Conservation (phyloP, 2,888 invertebrate species). For the Acanthacorydalis orientalis region DNA sequence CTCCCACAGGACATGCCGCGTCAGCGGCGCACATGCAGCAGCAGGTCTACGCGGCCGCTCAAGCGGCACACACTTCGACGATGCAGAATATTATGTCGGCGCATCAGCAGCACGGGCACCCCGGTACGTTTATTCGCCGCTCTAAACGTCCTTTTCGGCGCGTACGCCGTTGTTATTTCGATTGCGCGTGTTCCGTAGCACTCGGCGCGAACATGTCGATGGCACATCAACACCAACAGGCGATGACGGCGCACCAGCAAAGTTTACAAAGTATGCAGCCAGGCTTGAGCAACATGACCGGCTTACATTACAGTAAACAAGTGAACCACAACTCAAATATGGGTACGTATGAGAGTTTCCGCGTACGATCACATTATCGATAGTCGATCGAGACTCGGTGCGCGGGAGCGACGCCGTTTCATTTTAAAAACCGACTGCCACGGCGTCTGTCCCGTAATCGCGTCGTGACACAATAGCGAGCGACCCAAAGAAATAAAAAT, state of each 20-base stretch:
- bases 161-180: too few species aligned
- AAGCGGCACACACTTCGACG: not conserved
- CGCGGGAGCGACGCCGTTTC: not conserved
- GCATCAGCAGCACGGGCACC: not conserved
- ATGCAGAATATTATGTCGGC: not conserved
- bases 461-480: too few species aligned
- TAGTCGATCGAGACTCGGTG: too few species aligned
- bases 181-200: not conserved
- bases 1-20: not conserved
- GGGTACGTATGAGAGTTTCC: not conserved
- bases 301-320: not conserved
- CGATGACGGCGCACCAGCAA: constrained; percentile 12
- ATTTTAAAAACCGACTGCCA: not conserved
- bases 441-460: too few species aligned
- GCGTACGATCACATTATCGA: too few species aligned
- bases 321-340: not conserved
- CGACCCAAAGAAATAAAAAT: too few species aligned
- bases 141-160: too few species aligned
- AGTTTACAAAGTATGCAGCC: constrained; percentile 17
- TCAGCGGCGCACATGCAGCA: not conserved
- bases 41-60: not conserved
- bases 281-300: constrained; percentile 13
- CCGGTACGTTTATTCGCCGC: too few species aligned
- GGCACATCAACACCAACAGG: constrained; percentile 5
- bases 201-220: not conserved